Conservation (phyloP, 2,113 vertebrate genomes). For the Rousettus leschenaultii region DNA sequence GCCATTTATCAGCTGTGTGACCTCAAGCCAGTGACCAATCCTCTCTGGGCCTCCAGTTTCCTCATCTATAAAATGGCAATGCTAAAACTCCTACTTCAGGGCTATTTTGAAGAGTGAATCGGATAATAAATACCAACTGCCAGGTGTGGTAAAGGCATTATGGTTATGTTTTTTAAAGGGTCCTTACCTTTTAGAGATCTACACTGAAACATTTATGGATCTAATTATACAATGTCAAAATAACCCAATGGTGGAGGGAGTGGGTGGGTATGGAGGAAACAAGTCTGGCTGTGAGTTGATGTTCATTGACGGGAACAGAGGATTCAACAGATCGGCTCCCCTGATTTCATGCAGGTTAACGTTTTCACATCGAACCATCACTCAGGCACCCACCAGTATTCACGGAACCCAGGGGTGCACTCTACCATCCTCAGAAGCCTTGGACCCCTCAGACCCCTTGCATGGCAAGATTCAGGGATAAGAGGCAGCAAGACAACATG, state of each 20-base stretch:
- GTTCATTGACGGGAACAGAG: rapidly evolving
- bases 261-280: neutral
- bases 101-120: neutral
- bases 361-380: rapidly evolving
- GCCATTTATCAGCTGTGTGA: neutral
- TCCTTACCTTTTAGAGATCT: neutral
- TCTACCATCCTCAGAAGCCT: neutral
- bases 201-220: neutral
- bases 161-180: neutral
- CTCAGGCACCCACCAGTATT: neutral
- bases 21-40: neutral
- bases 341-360: neutral
- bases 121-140: neutral
- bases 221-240: neutral
- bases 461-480: neutral
- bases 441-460: neutral
- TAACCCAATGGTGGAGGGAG: neutral
- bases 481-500: neutral
- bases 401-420: neutral
- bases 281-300: neutral
- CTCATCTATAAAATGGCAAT: neutral
- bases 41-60: neutral
- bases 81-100: neutral
- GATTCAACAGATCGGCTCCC: neutral
- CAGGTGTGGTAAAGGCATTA: neutral